Base-by-base conservation (phyloP, 2,888 invertebrate species). In the Eupithecia inturbata region DNA sequence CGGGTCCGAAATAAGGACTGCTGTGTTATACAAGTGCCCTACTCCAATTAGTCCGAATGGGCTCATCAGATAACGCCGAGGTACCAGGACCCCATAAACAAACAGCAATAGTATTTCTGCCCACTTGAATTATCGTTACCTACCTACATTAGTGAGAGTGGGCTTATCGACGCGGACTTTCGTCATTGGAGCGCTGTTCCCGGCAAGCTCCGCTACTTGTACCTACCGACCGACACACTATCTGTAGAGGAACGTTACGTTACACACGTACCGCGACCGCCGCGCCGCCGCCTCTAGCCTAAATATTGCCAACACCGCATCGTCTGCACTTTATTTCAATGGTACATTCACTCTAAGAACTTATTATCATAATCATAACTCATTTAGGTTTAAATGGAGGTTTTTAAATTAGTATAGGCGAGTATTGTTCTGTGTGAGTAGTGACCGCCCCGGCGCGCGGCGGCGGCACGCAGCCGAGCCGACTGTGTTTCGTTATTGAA, bases 51-150 rank as follows among this genome's bases (percentile, higher is more conserved):
- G 49, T 12, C 49, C n/a, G 53, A 39, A 39, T 33, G 67, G 28
- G 26, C 33, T 62, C 49, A 53, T 53, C 36, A 68, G 72, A 72
- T 69, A 72, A 31, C 10, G 45, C 33, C 33, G 60, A 66, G 63
- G 39, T 64, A 67, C 66, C 36, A 63, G 26, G n/a, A 26, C 28
- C 10, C 22, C 68, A 64, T 53, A 64, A 64, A 41, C 22, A 70
- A 60, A 45, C 60, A 36, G 39, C 53, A 49, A 7, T 49, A 49
- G 49, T 53, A n/a, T 22, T 53, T 53, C 49, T 10, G 49, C 7
- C 22, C 49, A 67, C 36, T 67, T 73, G 36, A 60, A 71, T 71
- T 49, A 71, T 67, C 10, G 16, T 19, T 45, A 36, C 0, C 9
- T 36, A 62, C 62, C 9, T 36, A 62, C 62, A 28, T 28, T 60